Conservation (phyloP, 2,113 vertebrate species). For the Progne subis region DNA sequence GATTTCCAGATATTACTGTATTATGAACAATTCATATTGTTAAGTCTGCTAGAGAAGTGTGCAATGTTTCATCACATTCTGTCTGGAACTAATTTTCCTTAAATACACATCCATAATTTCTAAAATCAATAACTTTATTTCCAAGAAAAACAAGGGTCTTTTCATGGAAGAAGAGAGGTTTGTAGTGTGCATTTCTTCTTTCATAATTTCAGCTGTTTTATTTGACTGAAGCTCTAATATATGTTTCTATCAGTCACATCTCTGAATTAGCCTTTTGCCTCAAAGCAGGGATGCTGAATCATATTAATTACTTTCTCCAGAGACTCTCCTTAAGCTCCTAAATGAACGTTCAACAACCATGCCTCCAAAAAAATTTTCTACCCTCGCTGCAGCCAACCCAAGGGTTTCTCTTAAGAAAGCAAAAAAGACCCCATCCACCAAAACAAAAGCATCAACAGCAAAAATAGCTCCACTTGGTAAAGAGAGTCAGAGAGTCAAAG, state of each 20-base stretch:
- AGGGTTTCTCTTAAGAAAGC: not conserved
- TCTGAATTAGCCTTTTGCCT: not conserved
- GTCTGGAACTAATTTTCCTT: not conserved
- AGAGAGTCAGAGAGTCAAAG: not conserved
- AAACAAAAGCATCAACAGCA: not conserved
- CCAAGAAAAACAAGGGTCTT: not conserved
- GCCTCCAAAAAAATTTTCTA: not conserved
- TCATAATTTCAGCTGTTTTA: not conserved
- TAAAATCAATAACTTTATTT: not conserved
- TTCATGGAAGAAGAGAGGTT: not conserved
- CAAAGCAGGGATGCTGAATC: not conserved
- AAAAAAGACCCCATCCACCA: not conserved
- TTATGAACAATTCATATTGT: not conserved
- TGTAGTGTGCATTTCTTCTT: not conserved
- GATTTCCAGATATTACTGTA: not conserved
- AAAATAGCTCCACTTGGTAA: not conserved
- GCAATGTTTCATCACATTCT: not conserved
- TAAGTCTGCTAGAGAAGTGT: not conserved
- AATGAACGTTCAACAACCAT: constrained; percentile 14
- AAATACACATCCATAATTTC: not conserved
- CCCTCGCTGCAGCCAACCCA: not conserved
- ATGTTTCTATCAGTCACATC: not conserved
- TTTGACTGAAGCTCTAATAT: not conserved
- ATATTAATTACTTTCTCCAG: constrained; percentile 50
- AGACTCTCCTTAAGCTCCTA: constrained; percentile 63